phyloP scores from a whole-genome alignment of 1,140 invertebrate genomes.

The Pentalonia nigronervosa region DNA sequence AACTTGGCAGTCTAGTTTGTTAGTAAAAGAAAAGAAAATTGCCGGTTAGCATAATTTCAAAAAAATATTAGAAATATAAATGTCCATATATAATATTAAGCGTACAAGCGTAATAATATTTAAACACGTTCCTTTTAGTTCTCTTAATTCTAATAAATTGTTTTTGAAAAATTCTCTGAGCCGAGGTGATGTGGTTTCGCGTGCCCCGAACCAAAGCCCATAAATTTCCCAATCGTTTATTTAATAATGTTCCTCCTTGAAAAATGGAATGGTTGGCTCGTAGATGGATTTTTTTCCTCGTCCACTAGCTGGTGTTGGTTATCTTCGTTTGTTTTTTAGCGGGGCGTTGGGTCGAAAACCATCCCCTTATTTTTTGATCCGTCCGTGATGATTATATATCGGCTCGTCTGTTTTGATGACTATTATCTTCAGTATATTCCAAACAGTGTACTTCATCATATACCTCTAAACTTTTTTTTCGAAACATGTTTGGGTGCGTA shows the following conservation, averaged over 20 bases:
- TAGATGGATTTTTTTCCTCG: neutral
- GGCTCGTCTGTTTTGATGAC: too few species aligned
- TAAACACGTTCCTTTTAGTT: conserved; percentile 28
- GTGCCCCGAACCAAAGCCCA: neutral
- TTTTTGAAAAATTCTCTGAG: conserved; percentile 11
- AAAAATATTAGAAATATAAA: neutral
- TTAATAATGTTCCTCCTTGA: neutral
- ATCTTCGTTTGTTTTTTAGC: neutral
- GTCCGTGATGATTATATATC: neutral
- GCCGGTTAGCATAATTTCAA: too few species aligned
- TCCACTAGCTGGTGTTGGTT: conserved; percentile 23
- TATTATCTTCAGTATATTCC: too few species aligned
- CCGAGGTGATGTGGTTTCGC: neutral
- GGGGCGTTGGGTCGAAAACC: neutral
- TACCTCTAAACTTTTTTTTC: too few species aligned
- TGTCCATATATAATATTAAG: neutral
- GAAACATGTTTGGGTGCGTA: too few species aligned
- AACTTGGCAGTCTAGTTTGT: too few species aligned
- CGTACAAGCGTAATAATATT: neutral
- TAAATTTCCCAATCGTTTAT: neutral
- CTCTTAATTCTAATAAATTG: conserved; percentile 5
- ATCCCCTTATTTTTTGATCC: neutral
- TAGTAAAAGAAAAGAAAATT: too few species aligned
- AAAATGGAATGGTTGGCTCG: neutral
- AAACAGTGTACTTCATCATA: too few species aligned